phyloP scores from a whole-genome alignment of 2,797 vertebrate species.

The Dendrocincla tyrannina region DNA sequence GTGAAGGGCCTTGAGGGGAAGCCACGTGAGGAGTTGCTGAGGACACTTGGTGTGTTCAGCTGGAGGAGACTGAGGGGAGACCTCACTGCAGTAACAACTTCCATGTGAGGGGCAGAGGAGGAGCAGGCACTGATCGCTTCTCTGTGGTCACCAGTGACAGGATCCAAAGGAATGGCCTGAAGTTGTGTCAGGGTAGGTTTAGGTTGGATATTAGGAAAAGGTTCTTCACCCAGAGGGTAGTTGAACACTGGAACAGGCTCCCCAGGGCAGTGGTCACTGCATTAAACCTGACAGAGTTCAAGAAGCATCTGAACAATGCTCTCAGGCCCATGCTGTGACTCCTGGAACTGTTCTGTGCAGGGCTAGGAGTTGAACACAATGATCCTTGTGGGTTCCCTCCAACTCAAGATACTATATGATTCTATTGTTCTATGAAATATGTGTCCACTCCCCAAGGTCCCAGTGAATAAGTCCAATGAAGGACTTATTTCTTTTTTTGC shows the following conservation, averaged over 20 bases:
- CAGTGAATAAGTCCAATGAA: background rate
- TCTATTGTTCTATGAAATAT: background rate
- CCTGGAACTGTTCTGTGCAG: background rate
- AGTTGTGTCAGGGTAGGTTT: background rate
- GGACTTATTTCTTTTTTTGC: background rate
- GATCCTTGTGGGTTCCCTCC: background rate
- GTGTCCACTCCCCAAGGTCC: background rate
- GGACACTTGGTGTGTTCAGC: background rate
- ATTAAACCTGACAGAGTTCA: background rate
- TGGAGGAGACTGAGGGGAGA: background rate
- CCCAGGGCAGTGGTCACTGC: background rate
- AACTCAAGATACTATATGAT: no score
- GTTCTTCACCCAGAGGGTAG: background rate
- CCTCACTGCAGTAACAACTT: background rate
- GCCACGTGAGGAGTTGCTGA: background rate
- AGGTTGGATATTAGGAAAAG: background rate
- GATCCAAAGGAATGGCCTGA: fast-evolving
- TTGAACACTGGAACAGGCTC: background rate
- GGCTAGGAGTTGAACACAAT: background rate
- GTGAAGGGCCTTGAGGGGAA: background rate
- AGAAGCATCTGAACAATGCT: background rate
- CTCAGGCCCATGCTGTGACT: background rate
- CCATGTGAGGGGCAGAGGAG: background rate
- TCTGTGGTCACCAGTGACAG: background rate
- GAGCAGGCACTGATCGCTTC: background rate